These are phyloP conservation scores for Trissoscelio sp. DNA, from an alignment of 2,888 invertebrate genomes.

Conservation along the genomic window DNA sequence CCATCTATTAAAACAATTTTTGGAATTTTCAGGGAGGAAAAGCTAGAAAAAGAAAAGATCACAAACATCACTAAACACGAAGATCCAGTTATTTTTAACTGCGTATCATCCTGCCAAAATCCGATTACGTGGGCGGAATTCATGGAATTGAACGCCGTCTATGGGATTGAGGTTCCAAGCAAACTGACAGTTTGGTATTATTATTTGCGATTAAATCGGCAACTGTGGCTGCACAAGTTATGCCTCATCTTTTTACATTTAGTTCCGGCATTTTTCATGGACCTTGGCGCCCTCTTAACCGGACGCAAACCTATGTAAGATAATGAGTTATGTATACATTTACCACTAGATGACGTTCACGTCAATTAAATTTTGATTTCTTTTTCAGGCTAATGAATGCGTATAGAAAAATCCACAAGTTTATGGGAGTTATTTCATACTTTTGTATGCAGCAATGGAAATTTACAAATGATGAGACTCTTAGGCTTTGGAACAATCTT, in stretches of 20 bases:
- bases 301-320: slow-evolving; percentile 87
- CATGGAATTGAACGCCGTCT: slow-evolving; percentile 84
- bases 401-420: slow-evolving; percentile 89
- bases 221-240: slow-evolving; percentile 84
- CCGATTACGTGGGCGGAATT: slow-evolving; percentile 91
- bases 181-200: slow-evolving; percentile 87
- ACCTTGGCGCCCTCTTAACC: slow-evolving; percentile 83
- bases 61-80: slow-evolving; percentile 66
- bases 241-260: slow-evolving; percentile 85
- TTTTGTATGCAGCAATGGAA: slow-evolving; percentile 91
- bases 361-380: neutral
- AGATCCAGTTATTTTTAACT: slow-evolving; percentile 91
- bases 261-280: slow-evolving; percentile 86
- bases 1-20: neutral
- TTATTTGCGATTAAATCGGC: slow-evolving; percentile 85
- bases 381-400: slow-evolving; percentile 87
- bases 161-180: slow-evolving; percentile 85
- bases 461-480: slow-evolving; percentile 86
- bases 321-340: neutral
- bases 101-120: slow-evolving; percentile 92
- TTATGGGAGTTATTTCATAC: slow-evolving; percentile 89
- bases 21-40: slow-evolving; percentile 34
- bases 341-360: too few species aligned
- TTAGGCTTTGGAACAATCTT: slow-evolving; percentile 86
- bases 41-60: neutral